These are phyloP conservation scores for Micrasema minimum DNA, from an alignment of 1,140 invertebrate species.

Conservation along the genomic window DNA sequence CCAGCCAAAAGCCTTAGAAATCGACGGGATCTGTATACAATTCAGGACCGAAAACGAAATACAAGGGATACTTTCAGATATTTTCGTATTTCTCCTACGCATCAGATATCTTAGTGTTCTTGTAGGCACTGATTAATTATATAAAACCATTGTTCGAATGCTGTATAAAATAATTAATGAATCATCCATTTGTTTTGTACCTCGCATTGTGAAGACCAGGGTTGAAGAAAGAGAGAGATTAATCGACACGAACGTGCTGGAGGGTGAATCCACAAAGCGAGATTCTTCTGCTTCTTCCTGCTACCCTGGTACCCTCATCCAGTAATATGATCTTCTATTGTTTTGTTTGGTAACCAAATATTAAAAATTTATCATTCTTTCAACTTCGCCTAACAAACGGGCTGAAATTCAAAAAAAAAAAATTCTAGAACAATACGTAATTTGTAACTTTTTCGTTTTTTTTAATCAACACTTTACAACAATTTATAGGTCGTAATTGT, in stretches of 20 bases:
- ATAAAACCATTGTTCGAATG: slow-evolving; percentile 55
- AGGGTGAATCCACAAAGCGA: slow-evolving; percentile 14
- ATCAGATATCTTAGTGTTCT: slow-evolving; percentile 46
- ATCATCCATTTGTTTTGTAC: slow-evolving; percentile 52
- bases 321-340: slow-evolving; percentile 22
- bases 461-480: too few species aligned
- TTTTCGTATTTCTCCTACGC: slow-evolving; percentile 19
- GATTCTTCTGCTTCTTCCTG: slow-evolving; percentile 10
- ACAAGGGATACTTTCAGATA: slow-evolving; percentile 8
- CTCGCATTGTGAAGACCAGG: slow-evolving; percentile 46
- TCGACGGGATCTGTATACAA: background rate
- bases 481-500: too few species aligned
- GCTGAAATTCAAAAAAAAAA: too few species aligned
- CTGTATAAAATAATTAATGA: slow-evolving; percentile 55
- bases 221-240: slow-evolving; percentile 46
- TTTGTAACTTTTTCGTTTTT: too few species aligned
- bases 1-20: slow-evolving; percentile 27
- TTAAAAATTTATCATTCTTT: too few species aligned
- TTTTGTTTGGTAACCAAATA: slow-evolving; percentile 3
- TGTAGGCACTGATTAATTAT: slow-evolving; percentile 50
- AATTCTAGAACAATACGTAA: too few species aligned
- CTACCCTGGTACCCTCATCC: slow-evolving; percentile 6
- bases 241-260: slow-evolving; percentile 49
- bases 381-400: too few species aligned
- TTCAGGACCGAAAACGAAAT: background rate